Base-by-base conservation (phyloP, 2,888 invertebrate species). In the Tetragonisca angustula region DNA sequence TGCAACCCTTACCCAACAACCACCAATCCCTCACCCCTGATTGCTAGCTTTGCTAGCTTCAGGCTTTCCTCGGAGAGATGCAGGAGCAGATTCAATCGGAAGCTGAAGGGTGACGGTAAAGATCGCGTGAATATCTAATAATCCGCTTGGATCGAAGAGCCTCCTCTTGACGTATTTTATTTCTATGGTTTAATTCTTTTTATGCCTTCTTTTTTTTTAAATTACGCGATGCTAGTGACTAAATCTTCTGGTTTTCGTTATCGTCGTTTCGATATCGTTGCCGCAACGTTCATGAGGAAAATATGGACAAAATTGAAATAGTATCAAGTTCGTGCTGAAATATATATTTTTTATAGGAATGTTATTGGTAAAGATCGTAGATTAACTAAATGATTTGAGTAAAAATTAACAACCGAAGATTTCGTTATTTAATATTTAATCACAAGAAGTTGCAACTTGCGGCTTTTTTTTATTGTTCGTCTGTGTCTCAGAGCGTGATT, bases 41-140 rank as follows among this genome's bases (percentile, higher is more conserved):
- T 84, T 61, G 62, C 85, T 27, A n/a, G 80, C 72, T 72, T 83
- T 9, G 77, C 80, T 15, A 90, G 87, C 85, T 88, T 92, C 80
- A 89, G 89, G 83, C 77, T 91, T 67, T 91, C 91, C 74, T 89
- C 92, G 19, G 91, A 91, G 85, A 90, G 90, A 86, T 91, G 86
- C 88, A 90, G 90, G 87, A 91, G 86, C 89, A 92, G 90, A 90
- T 88, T 91, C 52, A 88, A 91, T 83, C 91, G 91, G 79, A 92
- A 92, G 86, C 85, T 91, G 87, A 92, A 91, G 81, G 78, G 85
- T 81, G 91, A 92, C 85, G 92, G 85, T 84, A 84, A 79, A 80
- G 76, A 69, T 73, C 50, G 72, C 43, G 75, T 13, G 64, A 72
- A 80, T 65, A 71, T 62, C 70, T 59, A 49, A 52, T 59, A 52